Percentiles rank a stretch among this genome's conserved stretches.
phyloP scores from a whole-genome alignment of 2,113 vertebrate genomes.

The Saccopteryx bilineata region DNA sequence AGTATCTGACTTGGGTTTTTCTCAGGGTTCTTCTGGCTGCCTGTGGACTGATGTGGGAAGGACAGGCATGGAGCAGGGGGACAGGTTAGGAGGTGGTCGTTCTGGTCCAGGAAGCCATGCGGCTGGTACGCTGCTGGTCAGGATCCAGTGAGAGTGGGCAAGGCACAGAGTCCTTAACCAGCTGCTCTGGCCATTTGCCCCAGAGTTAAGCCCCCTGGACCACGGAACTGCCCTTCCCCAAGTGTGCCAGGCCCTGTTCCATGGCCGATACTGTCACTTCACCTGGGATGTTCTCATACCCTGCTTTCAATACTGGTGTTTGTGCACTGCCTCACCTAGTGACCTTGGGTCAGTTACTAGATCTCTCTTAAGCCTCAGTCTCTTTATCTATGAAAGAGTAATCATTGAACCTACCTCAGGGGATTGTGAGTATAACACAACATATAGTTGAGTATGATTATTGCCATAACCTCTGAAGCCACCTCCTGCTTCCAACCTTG shows the following conservation, averaged over 20 bases:
- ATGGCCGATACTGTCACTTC: neutral
- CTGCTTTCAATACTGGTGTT: neutral
- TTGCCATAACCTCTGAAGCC: neutral
- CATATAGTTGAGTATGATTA: neutral
- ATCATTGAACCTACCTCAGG: neutral
- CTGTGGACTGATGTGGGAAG: neutral
- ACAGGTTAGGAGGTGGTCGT: neutral
- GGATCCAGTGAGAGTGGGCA: neutral
- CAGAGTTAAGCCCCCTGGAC: neutral
- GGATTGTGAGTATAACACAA: neutral
- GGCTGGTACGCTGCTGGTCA: neutral
- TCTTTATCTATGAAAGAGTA: neutral
- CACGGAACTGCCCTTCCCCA: neutral
- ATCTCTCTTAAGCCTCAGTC: neutral
- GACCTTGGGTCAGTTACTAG: neutral
- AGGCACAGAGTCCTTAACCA: neutral
- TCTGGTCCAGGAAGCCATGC: constrained; percentile 65
- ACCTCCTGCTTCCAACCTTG: neutral
- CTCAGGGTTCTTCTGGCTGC: neutral
- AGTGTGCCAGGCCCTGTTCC: neutral
- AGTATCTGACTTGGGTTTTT: neutral
- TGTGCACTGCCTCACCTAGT: neutral
- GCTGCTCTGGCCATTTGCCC: neutral
- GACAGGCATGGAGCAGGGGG: neutral
- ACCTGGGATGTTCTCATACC: neutral